These are phyloP conservation scores for Phenganax subtilis DNA, from an alignment of 92 coral and sea anemone species.

Conservation along the genomic window DNA sequence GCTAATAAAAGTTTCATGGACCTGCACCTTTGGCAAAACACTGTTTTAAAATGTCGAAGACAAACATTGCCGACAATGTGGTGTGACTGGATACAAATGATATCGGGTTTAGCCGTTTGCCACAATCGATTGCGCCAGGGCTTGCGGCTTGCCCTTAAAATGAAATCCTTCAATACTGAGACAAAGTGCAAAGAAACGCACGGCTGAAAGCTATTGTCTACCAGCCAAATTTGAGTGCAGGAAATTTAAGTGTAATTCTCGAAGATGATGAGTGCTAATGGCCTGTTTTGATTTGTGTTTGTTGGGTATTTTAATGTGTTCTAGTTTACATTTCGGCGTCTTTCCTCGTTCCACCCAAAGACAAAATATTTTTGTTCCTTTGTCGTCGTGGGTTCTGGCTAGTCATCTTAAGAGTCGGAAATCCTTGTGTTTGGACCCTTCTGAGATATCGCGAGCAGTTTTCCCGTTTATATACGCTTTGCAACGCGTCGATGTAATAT, in stretches of 20 bases:
- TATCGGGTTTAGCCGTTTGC: background rate
- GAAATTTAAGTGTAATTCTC: conserved; percentile 21
- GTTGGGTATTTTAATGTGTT: conserved; percentile 5
- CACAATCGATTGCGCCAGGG: conserved; percentile 11
- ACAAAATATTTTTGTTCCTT: conserved; percentile 2
- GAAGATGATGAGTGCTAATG: conserved; percentile 18
- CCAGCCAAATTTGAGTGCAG: conserved; percentile 17
- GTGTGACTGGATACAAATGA: conserved; percentile 7
- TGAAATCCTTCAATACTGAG: background rate
- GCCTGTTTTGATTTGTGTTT: conserved; percentile 21
- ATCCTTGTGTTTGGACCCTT: background rate
- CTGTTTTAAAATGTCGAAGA: conserved; percentile 21
- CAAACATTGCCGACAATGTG: conserved; percentile 37
- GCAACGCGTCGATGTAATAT: no score
- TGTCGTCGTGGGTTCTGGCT: background rate
- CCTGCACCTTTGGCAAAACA: conserved; percentile 35
- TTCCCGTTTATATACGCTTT: no score
- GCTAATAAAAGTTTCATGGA: conserved; percentile 39
- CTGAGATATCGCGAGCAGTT: background rate
- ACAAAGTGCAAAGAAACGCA: background rate
- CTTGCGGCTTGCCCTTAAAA: conserved; percentile 12
- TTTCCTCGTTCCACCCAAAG: conserved; percentile 8
- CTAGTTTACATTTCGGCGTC: conserved; percentile 19
- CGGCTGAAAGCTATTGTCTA: conserved; percentile 17
- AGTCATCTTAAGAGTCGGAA: background rate